Conservation (phyloP, 2,113 vertebrate species). For the Corythaeola cristata region DNA sequence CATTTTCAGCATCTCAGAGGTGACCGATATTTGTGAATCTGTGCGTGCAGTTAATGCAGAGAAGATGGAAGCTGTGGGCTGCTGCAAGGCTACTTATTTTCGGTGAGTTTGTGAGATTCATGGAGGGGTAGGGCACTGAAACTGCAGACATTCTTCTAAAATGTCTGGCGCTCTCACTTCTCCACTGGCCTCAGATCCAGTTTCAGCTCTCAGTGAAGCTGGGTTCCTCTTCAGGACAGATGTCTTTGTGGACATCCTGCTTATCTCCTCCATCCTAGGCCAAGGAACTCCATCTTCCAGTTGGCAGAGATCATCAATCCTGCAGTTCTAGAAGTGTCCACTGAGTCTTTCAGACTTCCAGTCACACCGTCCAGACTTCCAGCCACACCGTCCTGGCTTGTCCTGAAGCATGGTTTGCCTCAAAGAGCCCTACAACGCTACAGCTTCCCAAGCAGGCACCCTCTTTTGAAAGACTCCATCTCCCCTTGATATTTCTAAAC, state of each 20-base stretch:
- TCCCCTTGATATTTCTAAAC: conserved; percentile 17
- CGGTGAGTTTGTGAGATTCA: background rate
- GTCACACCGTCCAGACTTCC: too few species aligned
- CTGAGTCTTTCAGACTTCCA: background rate
- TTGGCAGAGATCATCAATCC: background rate
- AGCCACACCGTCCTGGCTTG: background rate
- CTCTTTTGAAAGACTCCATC: background rate
- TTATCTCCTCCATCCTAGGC: background rate
- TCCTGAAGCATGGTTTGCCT: background rate
- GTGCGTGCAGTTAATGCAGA: background rate
- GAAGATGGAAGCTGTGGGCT: background rate
- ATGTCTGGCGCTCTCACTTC: background rate
- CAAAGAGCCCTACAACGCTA: background rate
- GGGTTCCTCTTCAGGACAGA: background rate
- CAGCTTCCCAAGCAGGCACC: background rate
- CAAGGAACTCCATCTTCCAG: background rate
- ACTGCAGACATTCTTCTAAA: background rate
- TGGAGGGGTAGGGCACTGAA: background rate
- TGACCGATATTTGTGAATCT: background rate
- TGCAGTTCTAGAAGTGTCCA: background rate
- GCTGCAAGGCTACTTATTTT: background rate
- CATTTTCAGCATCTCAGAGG: background rate
- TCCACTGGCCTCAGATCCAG: background rate
- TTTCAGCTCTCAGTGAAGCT: background rate
- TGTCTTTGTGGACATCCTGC: background rate